Percentiles rank a stretch among this genome's conserved stretches.
phyloP scores from a whole-genome alignment of 2,888 invertebrate genomes.

The Lingula anatina region DNA sequence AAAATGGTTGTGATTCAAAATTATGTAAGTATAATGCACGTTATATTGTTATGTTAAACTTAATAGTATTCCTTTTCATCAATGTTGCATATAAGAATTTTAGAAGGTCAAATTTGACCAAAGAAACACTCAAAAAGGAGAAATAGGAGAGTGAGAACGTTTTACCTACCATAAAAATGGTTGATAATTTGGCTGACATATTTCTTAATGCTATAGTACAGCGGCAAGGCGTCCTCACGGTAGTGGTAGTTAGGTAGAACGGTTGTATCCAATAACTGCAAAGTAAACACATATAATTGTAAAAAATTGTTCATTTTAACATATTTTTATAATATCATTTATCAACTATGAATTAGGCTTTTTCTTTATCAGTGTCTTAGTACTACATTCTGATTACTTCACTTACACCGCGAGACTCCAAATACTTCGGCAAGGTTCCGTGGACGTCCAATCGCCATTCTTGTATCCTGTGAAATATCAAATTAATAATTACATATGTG shows the following conservation, averaged over 20 bases:
- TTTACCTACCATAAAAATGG: neutral
- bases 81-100: no score
- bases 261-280: constrained; percentile 30
- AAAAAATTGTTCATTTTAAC: neutral
- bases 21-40: neutral
- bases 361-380: neutral
- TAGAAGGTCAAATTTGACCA: no score
- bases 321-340: neutral
- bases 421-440: constrained; percentile 50
- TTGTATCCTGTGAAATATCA: constrained; percentile 24
- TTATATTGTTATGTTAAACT: neutral
- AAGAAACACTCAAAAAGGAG: neutral
- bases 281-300: no score
- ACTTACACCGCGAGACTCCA: constrained; percentile 45
- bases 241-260: constrained; percentile 46
- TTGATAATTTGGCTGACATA: no score
- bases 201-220: constrained; percentile 38
- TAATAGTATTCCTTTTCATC: neutral
- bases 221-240: constrained; percentile 47
- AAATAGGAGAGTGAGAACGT: neutral
- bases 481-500: no score
- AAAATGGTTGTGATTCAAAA: no score
- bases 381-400: no score
- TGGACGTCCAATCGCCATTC: constrained; percentile 32
- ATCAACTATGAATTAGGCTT: neutral